Percentiles rank a stretch among this genome's conserved stretches.
Evolutionary conservation across 2,113 vertebrate genomes (phyloP).

Genomic region (Pedionomus torquatus): DNA sequence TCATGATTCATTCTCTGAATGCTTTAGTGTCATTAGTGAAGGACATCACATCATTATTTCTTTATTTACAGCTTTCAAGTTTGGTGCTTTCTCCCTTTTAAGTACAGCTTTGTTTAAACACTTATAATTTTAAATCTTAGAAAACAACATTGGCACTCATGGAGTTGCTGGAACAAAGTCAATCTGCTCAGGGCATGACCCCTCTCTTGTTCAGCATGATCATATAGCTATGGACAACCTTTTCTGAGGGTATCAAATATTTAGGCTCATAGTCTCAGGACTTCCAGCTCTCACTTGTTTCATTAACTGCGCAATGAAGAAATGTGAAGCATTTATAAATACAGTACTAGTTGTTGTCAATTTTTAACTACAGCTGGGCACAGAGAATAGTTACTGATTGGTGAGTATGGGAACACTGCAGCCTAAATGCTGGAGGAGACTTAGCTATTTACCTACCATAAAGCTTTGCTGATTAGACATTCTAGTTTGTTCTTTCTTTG

Average conservation of each 20-base stretch:
- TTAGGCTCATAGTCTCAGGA: neutral
- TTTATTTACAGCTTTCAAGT: neutral
- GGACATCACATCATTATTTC: neutral
- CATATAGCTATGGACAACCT: neutral
- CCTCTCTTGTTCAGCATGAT: neutral
- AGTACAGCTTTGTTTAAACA: neutral
- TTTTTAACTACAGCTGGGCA: neutral
- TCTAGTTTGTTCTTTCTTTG: neutral
- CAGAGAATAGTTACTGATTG: neutral
- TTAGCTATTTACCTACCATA: neutral
- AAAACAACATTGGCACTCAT: neutral
- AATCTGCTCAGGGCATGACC: neutral
- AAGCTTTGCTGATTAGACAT: neutral
- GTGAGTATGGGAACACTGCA: neutral
- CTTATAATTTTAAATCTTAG: neutral
- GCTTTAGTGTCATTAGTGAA: neutral
- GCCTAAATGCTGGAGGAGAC: neutral
- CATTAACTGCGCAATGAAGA: neutral
- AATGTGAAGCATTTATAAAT: neutral
- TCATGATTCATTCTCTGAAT: neutral
- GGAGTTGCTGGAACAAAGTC: neutral
- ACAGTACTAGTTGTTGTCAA: neutral
- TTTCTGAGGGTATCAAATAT: neutral
- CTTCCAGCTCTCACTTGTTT: neutral
- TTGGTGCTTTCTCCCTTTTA: neutral